Percentiles rank a stretch among this genome's conserved stretches.
These are phyloP conservation scores for Acromyrmex heyeri DNA, from an alignment of 1,140 invertebrate species.

Conservation along the genomic window DNA sequence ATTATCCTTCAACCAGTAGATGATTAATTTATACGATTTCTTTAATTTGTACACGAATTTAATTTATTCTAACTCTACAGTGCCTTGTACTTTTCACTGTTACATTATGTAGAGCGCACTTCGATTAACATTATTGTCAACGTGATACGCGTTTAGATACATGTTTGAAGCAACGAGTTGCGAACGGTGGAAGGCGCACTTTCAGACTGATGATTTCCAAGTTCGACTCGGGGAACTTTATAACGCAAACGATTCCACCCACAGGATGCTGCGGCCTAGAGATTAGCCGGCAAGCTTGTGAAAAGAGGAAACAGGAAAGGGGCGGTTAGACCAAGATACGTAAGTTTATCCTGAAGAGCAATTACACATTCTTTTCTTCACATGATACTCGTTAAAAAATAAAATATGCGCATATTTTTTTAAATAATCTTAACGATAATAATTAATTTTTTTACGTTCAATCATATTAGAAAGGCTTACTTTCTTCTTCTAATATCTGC, in stretches of 20 bases:
- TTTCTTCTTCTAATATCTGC: background rate
- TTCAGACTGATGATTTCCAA: constrained; percentile 62
- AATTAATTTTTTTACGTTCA: background rate
- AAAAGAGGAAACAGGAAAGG: constrained; percentile 82
- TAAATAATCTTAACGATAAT: background rate
- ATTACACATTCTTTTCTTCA: background rate
- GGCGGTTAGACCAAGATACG: constrained; percentile 80
- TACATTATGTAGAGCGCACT: background rate
- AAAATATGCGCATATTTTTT: background rate
- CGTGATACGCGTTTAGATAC: background rate
- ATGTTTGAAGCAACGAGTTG: background rate
- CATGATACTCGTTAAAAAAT: background rate
- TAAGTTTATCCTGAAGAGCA: constrained; percentile 58
- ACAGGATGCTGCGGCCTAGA: constrained; percentile 80
- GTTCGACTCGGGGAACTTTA: constrained; percentile 72
- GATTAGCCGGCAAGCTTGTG: constrained; percentile 72
- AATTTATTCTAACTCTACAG: background rate
- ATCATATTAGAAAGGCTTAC: background rate
- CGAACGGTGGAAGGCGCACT: background rate
- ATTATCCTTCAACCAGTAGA: background rate
- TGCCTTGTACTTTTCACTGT: background rate
- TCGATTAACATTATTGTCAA: constrained; percentile 18
- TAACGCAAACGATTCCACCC: constrained; percentile 72
- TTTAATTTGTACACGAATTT: background rate
- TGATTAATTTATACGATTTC: constrained; percentile 2